phyloP scores from a whole-genome alignment of 2,113 vertebrate genomes.

The Corythornis cristatus region DNA sequence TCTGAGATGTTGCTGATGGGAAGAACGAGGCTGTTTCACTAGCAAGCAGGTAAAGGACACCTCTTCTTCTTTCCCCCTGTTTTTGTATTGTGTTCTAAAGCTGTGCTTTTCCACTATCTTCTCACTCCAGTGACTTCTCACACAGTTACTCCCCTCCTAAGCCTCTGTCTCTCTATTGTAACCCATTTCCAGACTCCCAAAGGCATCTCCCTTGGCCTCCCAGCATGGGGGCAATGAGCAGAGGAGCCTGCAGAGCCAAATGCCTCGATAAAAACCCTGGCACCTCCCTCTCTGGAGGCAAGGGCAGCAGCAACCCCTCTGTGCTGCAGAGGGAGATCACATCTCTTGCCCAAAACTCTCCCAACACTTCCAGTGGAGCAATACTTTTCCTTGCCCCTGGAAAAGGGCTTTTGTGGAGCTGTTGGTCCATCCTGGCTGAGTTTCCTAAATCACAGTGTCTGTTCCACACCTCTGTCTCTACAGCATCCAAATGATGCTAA shows the following conservation, averaged over 20 bases:
- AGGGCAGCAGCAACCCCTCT: not conserved
- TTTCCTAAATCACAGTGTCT: not conserved
- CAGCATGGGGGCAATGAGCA: not conserved
- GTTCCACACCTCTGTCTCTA: not conserved
- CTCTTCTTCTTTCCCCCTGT: not conserved
- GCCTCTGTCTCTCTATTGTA: not conserved
- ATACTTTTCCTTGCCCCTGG: not conserved
- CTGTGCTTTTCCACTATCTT: not conserved
- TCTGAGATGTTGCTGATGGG: not conserved
- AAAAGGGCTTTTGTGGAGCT: not conserved
- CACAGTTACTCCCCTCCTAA: not conserved
- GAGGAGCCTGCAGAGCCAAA: not conserved
- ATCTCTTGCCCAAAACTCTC: not conserved
- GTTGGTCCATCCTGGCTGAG: not conserved
- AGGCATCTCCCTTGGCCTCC: not conserved
- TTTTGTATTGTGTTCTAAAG: not conserved
- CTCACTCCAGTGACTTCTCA: not conserved
- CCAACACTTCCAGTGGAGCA: not conserved
- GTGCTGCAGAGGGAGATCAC: not conserved
- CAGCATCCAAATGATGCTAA: not conserved
- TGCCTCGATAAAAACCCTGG: not conserved
- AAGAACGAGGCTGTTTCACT: not conserved
- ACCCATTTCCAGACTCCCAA: not conserved
- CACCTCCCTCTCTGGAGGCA: not conserved
- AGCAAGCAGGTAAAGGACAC: not conserved